Evolutionary conservation across 2,797 vertebrate species (phyloP).

Genomic region (Acomys russatus): DNA sequence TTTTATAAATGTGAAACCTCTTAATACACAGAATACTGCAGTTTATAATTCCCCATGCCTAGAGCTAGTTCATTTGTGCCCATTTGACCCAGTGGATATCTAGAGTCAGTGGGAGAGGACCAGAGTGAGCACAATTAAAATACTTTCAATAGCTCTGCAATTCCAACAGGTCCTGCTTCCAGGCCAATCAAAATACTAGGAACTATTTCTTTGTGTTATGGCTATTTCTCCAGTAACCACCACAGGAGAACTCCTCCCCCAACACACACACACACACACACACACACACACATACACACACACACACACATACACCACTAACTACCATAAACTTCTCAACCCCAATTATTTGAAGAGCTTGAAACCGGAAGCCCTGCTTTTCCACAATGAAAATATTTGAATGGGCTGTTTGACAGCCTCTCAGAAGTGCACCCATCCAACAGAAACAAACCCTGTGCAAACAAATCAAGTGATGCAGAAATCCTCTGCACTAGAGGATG

Average conservation of each 20-base stretch:
- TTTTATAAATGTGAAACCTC: neutral
- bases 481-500: conserved; percentile 91
- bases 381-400: conserved; percentile 91
- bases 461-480: conserved; percentile 93
- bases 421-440: conserved; percentile 90
- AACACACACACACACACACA: conserved; percentile 19
- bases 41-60: neutral
- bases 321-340: conserved; percentile 85
- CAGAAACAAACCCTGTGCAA: conserved; percentile 93
- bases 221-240: conserved; percentile 84
- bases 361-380: conserved; percentile 89
- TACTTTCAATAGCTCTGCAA: conserved; percentile 48
- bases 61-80: neutral
- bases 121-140: neutral
- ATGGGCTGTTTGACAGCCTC: conserved; percentile 92
- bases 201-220: conserved; percentile 46
- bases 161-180: conserved; percentile 42
- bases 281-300: conserved; percentile 16
- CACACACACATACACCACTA: conserved; percentile 18
- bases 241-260: conserved; percentile 81
- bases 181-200: conserved; percentile 84
- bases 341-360: conserved; percentile 85
- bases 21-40: neutral
- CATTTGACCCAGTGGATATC: neutral
- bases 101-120: neutral